These are phyloP conservation scores for Lindbergichthys nudifrons DNA, from an alignment of 2,797 vertebrate species.

Conservation along the genomic window DNA sequence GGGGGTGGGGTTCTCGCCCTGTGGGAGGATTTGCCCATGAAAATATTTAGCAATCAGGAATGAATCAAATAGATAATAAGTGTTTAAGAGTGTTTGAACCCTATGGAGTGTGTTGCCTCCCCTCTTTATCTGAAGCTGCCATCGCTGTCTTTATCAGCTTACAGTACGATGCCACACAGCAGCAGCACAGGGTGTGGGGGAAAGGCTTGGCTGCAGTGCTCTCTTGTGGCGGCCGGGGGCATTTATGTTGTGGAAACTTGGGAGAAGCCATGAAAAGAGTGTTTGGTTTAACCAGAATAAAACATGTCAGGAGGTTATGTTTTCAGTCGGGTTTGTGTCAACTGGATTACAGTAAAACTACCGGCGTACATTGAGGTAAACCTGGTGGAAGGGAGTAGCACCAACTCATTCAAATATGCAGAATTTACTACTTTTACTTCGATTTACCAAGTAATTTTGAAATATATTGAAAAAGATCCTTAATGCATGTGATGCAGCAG, in stretches of 20 bases:
- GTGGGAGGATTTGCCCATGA: constrained; percentile 83
- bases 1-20: constrained; percentile 53
- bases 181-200: constrained; percentile 35
- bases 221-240: constrained; percentile 77
- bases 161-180: constrained; percentile 73
- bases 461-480: neutral
- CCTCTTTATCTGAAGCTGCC: constrained; percentile 78
- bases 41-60: constrained; percentile 85
- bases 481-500: neutral
- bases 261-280: constrained; percentile 40
- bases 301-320: too few species aligned
- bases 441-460: neutral
- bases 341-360: too few species aligned
- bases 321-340: too few species aligned
- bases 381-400: too few species aligned
- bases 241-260: constrained; percentile 38
- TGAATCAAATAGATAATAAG: constrained; percentile 86
- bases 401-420: neutral
- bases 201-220: constrained; percentile 85
- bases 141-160: constrained; percentile 79
- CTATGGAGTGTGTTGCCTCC: constrained; percentile 72
- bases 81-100: constrained; percentile 85
- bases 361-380: too few species aligned
- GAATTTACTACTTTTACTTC: neutral
- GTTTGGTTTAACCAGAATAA: neutral